Base-by-base conservation (phyloP, 2,888 invertebrate genomes). In the Bombylius discolor region DNA sequence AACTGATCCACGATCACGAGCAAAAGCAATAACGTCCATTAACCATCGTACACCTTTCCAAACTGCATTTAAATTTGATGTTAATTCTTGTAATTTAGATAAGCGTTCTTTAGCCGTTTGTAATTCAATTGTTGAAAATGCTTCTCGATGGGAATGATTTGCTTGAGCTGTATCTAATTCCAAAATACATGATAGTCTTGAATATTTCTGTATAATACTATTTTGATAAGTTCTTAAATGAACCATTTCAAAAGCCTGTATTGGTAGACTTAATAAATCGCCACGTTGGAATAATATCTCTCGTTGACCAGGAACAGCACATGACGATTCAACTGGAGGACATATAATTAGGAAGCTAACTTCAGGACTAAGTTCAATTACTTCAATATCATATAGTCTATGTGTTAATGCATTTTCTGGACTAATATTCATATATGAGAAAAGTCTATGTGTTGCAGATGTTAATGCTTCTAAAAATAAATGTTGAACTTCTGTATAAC, bases 11-110 rank as follows among this genome's bases (percentile, higher is more conserved):
- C 87, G 82, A 67, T 97, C 97, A 59, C 98, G 81, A 1, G 97
- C 95, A 69, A 92, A 92, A 0, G 90, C 85, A 55, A 98, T 92
- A 7, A 96, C 86, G 68, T 97, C 95, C 83, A 95, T 90, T 31
- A 98, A 80, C 98, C 98, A 99, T 23, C 99, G 82, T 48, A 92
- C 87, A 31, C 87, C 85, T 68, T 93, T 92, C 98, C 98, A 98
- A 5, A 92, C 84, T 0, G 81, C 75, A 66, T 97, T 97, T 49
- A 97, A 77, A 66, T 85, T 88, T 42, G 82, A 78, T 68, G 96
- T 95, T 47, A 95, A 80, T 53, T 90, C 88, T 67, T 89, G 87
- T 36, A 98, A 74, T 66, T 87, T 87, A 1, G 81, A 77, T 47
- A 97, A 76, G 57, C 91, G 82, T 65, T 91, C 89, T 72, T 90